phyloP scores from a whole-genome alignment of 2,888 invertebrate genomes.

The Aleiodes testaceus region DNA sequence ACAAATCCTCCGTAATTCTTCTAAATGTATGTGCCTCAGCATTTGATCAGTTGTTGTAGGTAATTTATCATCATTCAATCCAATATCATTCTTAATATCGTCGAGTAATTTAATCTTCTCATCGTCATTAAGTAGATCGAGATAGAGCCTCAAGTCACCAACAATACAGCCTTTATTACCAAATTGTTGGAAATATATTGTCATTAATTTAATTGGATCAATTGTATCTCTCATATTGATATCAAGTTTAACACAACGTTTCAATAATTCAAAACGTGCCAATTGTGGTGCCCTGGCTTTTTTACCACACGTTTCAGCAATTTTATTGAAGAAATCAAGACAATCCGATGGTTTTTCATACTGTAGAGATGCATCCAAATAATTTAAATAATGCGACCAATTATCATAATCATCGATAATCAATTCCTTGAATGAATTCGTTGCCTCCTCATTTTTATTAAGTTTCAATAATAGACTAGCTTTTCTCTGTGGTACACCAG shows the following conservation, averaged over 20 bases:
- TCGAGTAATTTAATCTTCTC: constrained; percentile 76
- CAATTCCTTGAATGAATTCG: constrained; percentile 82
- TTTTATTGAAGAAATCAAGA: constrained; percentile 68
- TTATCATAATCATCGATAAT: constrained; percentile 81
- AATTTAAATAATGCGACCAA: constrained; percentile 74
- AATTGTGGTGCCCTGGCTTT: constrained; percentile 86
- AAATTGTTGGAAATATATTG: constrained; percentile 87
- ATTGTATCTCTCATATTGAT: constrained; percentile 61
- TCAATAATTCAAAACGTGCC: constrained; percentile 85
- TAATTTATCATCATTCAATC: constrained; percentile 65
- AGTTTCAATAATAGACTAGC: constrained; percentile 84
- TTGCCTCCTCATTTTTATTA: constrained; percentile 83
- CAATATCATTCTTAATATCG: constrained; percentile 67
- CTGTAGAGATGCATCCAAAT: constrained; percentile 70
- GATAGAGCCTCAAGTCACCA: constrained; percentile 85
- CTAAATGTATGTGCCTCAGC: constrained; percentile 86
- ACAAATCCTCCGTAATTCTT: constrained; percentile 83
- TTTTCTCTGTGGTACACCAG: constrained; percentile 77
- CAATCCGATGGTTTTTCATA: constrained; percentile 67
- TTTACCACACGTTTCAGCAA: constrained; percentile 59
- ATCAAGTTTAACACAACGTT: constrained; percentile 73
- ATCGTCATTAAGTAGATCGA: constrained; percentile 80
- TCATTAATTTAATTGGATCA: constrained; percentile 78
- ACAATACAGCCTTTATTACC: constrained; percentile 92
- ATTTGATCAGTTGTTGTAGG: constrained; percentile 79